phyloP scores from a whole-genome alignment of 2,797 vertebrate species.

The Podargus strigoides region DNA sequence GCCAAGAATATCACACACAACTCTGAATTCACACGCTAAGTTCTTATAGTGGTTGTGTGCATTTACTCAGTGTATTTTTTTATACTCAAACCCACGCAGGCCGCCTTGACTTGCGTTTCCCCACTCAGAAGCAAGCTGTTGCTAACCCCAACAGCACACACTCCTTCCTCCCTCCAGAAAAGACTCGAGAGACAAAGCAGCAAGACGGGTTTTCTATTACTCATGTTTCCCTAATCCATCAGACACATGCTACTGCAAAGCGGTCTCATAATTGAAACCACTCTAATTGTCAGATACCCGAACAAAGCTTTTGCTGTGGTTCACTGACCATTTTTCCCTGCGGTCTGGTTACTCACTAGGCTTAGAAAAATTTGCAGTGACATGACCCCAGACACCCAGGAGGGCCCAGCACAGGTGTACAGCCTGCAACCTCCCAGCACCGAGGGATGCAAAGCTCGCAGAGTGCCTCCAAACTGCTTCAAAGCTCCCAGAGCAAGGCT shows the following conservation, averaged over 20 bases:
- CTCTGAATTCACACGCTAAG: neutral
- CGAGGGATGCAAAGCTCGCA: accelerated
- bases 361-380: neutral
- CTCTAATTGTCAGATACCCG: neutral
- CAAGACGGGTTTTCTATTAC: neutral
- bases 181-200: neutral
- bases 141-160: neutral
- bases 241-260: neutral
- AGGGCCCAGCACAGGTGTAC: neutral
- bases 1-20: accelerated
- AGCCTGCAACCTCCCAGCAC: neutral
- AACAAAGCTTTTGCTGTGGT: neutral
- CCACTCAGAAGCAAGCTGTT: neutral
- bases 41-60: neutral
- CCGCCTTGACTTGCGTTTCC: neutral
- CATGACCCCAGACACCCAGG: neutral
- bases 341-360: neutral
- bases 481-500: neutral
- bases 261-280: neutral
- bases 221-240: neutral
- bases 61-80: neutral
- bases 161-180: neutral
- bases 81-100: accelerated
- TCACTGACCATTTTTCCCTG: neutral
- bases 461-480: neutral